Percentiles rank a stretch among this genome's conserved stretches.
Evolutionary conservation across 2,113 vertebrate genomes (phyloP).

Genomic region (Pleuronectes platessa): DNA sequence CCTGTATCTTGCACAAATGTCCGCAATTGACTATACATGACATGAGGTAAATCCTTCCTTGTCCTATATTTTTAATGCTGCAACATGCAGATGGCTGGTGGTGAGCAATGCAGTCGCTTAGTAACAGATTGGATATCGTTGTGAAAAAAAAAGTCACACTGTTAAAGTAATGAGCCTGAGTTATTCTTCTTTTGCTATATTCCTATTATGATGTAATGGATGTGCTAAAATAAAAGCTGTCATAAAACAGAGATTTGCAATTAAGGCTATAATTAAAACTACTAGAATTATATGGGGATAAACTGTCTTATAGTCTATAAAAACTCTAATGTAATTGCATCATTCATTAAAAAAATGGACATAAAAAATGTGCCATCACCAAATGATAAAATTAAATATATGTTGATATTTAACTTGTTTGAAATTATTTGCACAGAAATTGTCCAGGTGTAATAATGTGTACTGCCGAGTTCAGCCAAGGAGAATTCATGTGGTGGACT

Average conservation of each 20-base stretch:
- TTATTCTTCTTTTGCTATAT: neutral
- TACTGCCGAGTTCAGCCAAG: constrained; percentile 1
- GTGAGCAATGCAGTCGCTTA: constrained; percentile 10
- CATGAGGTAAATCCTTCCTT: constrained; percentile 40
- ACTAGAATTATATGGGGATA: neutral
- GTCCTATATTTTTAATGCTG: constrained; percentile 27
- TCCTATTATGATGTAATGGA: neutral
- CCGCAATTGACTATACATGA: constrained; percentile 20
- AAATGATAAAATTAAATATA: too few relatives aligned
- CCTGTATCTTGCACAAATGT: neutral
- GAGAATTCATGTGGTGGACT: constrained; percentile 35
- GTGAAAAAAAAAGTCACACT: neutral
- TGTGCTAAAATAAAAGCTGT: neutral
- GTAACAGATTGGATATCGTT: constrained; percentile 8
- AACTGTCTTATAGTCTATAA: neutral
- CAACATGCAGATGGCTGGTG: constrained; percentile 41
- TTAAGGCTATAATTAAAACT: neutral
- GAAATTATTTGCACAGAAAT: too few relatives aligned
- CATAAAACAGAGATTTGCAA: neutral
- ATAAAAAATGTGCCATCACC: neutral
- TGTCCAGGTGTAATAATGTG: too few relatives aligned
- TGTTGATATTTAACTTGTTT: too few relatives aligned
- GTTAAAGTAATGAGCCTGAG: constrained; percentile 1
- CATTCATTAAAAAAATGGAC: neutral
- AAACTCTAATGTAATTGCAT: neutral